Evolutionary conservation across 2,797 vertebrate genomes (phyloP).

Genomic region (Austrolebias charrua): DNA sequence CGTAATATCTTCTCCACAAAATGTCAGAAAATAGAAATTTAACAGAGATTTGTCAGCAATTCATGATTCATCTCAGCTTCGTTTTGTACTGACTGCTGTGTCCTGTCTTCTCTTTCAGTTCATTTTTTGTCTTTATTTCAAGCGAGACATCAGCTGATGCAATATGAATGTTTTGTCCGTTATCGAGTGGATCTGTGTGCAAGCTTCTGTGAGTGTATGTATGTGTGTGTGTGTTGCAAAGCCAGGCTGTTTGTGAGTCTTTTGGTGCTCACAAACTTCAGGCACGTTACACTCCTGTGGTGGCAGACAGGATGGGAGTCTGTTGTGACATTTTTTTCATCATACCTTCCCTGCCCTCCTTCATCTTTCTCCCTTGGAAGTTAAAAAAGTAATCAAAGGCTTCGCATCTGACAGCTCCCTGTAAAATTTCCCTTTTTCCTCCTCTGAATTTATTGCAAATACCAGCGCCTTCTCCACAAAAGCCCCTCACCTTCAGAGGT

Average conservation of each 20-base stretch:
- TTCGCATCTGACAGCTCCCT: constrained; percentile 42
- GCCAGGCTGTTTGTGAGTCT: constrained; percentile 24
- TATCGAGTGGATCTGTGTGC: neutral
- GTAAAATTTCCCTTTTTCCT: constrained; percentile 19
- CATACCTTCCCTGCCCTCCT: constrained; percentile 58
- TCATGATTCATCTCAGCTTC: constrained; percentile 10
- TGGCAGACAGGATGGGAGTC: constrained; percentile 47
- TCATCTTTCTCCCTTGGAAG: constrained; percentile 58
- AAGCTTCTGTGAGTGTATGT: constrained; percentile 2
- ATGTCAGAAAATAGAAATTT: constrained; percentile 7
- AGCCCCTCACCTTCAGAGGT: constrained; percentile 29
- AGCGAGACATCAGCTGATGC: constrained; percentile 28
- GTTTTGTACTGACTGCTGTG: constrained; percentile 27
- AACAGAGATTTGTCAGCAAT: constrained; percentile 12
- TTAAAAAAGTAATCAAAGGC: constrained; percentile 68
- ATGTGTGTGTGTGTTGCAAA: constrained; percentile 9
- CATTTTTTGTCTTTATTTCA: constrained; percentile 17
- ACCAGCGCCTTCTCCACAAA: constrained; percentile 40
- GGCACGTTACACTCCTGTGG: constrained; percentile 31
- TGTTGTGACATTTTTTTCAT: constrained; percentile 62
- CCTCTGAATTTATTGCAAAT: constrained; percentile 46
- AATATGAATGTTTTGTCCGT: constrained; percentile 40
- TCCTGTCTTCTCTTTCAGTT: constrained; percentile 18
- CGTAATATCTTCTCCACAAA: neutral
- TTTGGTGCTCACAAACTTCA: constrained; percentile 30